phyloP scores from a whole-genome alignment of 2,113 vertebrate species.

The Uria lomvia region DNA sequence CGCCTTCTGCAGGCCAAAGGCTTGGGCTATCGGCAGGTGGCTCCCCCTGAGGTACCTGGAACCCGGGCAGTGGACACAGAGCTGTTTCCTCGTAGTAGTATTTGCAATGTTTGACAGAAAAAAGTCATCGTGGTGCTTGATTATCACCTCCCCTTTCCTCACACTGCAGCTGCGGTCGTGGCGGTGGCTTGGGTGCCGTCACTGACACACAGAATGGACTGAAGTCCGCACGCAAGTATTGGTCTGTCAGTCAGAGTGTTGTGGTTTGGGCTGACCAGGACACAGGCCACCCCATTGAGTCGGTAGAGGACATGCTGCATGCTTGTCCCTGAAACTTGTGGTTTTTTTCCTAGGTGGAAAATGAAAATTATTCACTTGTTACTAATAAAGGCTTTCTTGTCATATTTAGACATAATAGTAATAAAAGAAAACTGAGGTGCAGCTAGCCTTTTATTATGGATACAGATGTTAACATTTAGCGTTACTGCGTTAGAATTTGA shows the following conservation, averaged over 20 bases:
- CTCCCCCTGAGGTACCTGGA: no score
- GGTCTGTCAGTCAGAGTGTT: neutral
- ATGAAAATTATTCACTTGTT: neutral
- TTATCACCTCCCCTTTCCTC: fast-evolving
- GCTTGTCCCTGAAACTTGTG: neutral
- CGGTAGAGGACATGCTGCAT: fast-evolving
- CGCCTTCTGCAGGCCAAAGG: no score
- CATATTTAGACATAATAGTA: neutral
- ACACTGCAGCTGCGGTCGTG: neutral
- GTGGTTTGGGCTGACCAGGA: neutral
- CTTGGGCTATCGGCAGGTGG: fast-evolving
- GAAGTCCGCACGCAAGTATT: fast-evolving
- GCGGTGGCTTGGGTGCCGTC: fast-evolving
- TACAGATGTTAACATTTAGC: fast-evolving
- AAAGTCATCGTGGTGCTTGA: fast-evolving
- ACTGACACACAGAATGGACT: fast-evolving
- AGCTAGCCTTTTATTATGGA: no score
- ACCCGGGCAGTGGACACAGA: neutral
- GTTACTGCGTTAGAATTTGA: no score
- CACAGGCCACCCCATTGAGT: fast-evolving
- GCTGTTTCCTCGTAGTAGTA: fast-evolving
- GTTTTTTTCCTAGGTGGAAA: neutral
- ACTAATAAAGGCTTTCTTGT: neutral
- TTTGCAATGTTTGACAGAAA: neutral
- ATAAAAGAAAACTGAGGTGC: neutral